Conservation (phyloP, 2,113 vertebrate species). For the Eolophus roseicapilla region DNA sequence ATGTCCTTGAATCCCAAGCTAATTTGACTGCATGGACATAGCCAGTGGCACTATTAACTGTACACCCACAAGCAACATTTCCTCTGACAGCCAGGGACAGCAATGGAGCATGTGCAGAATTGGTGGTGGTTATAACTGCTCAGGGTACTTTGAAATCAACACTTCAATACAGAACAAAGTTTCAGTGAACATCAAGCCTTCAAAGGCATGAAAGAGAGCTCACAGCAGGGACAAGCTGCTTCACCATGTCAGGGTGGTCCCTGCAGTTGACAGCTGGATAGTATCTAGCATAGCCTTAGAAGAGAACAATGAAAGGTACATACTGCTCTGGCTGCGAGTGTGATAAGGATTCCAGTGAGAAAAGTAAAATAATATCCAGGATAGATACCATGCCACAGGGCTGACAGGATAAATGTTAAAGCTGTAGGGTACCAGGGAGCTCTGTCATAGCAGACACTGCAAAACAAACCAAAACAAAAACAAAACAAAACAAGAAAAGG, state of each 20-base stretch:
- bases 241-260: neutral
- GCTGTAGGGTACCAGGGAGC: constrained; percentile 81
- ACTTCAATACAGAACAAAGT: neutral
- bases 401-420: constrained; percentile 91
- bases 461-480: neutral
- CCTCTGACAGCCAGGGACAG: neutral
- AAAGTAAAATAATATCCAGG: constrained; percentile 98
- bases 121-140: neutral
- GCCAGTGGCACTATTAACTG: neutral
- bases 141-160: neutral
- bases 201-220: neutral
- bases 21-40: neutral
- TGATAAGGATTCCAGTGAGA: constrained; percentile 91
- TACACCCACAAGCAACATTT: neutral
- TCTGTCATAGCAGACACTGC: constrained; percentile 92
- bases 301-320: constrained; percentile 70
- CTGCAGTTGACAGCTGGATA: neutral
- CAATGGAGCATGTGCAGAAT: rapidly evolving
- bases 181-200: neutral
- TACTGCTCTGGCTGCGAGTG: constrained; percentile 87
- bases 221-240: neutral
- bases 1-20: neutral
- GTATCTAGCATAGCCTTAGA: neutral
- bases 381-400: constrained; percentile 96
- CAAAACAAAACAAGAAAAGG: neutral